Evolutionary conservation across 2,888 invertebrate genomes (phyloP).

Genomic region (Sarcophaga carnaria): DNA sequence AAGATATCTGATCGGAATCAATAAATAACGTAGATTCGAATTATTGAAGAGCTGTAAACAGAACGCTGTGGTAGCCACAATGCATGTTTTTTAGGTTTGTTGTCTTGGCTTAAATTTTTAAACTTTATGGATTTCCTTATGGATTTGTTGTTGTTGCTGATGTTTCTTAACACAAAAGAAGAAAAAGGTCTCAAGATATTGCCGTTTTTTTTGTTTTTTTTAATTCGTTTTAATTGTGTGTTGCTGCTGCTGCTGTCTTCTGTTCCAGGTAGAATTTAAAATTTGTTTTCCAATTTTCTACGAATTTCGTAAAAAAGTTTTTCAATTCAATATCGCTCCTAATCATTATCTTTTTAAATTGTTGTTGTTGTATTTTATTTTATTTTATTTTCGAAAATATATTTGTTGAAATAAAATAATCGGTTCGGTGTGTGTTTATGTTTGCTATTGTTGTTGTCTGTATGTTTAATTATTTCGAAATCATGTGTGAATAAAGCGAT

Average conservation of each 20-base stretch:
- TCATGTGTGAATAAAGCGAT: slow-evolving; percentile 64
- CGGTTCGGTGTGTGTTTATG: too few relatives aligned
- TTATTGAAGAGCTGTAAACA: too few relatives aligned
- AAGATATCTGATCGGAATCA: too few relatives aligned
- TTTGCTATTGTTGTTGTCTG: background rate
- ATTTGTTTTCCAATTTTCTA: slow-evolving; percentile 40
- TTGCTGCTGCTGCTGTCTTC: slow-evolving; percentile 9
- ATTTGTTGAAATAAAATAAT: background rate
- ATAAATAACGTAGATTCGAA: too few relatives aligned
- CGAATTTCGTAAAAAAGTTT: slow-evolving; percentile 46
- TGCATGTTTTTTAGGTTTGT: too few relatives aligned
- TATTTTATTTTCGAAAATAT: slow-evolving; percentile 39
- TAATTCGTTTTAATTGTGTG: slow-evolving; percentile 57
- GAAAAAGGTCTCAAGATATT: slow-evolving; percentile 24
- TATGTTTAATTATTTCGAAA: too few relatives aligned
- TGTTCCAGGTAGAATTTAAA: slow-evolving; percentile 56
- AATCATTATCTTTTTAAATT: slow-evolving; percentile 52
- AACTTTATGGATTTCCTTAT: slow-evolving; percentile 53
- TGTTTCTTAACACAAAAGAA: slow-evolving; percentile 42
- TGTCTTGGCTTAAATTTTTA: background rate
- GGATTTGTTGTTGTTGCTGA: slow-evolving; percentile 6
- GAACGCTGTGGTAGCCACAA: too few relatives aligned
- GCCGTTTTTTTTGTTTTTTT: background rate
- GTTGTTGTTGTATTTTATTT: background rate
- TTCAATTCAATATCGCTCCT: slow-evolving; percentile 11